Evolutionary conservation across 2,113 vertebrate species (phyloP).

Genomic region (Hippocampus mohnikei): DNA sequence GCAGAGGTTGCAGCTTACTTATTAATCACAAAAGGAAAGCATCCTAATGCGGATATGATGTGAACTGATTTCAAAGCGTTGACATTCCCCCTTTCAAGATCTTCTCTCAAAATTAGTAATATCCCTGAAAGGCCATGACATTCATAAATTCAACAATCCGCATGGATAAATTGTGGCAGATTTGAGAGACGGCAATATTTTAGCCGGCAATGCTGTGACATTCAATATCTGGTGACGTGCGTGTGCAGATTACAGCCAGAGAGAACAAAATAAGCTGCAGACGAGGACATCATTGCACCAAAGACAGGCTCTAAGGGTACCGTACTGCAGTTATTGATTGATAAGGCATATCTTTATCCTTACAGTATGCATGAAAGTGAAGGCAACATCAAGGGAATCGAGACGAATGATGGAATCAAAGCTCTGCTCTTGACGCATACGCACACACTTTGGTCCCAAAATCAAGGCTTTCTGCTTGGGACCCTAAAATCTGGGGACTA

Average conservation of each 20-base stretch:
- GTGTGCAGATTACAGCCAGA: conserved; percentile 36
- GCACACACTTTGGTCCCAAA: conserved; percentile 51
- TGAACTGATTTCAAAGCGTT: conserved; percentile 58
- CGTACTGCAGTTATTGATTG: conserved; percentile 68
- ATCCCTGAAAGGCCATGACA: conserved; percentile 71
- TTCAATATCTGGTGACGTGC: conserved; percentile 57
- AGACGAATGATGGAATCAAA: conserved; percentile 47
- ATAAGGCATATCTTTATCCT: conserved; percentile 67
- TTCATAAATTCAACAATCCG: conserved; percentile 73
- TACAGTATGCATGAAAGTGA: conserved; percentile 60
- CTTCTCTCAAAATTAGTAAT: conserved; percentile 67
- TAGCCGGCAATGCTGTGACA: conserved; percentile 60
- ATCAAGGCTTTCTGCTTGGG: conserved; percentile 50
- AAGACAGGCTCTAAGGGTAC: conserved; percentile 34
- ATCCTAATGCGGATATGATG: conserved; percentile 35
- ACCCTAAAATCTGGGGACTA: conserved; percentile 61
- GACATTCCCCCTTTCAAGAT: conserved; percentile 62
- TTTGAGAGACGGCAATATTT: conserved; percentile 66
- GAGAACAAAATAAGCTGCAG: conserved; percentile 48
- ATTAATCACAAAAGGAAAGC: conserved; percentile 51
- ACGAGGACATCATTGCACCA: conserved; percentile 49
- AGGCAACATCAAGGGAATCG: conserved; percentile 55
- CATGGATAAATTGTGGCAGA: conserved; percentile 61
- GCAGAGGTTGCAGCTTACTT: conserved; percentile 40
- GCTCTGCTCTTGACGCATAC: conserved; percentile 54